These are phyloP conservation scores for Pherbina coryleti DNA, from an alignment of 2,888 invertebrate species.

Conservation along the genomic window DNA sequence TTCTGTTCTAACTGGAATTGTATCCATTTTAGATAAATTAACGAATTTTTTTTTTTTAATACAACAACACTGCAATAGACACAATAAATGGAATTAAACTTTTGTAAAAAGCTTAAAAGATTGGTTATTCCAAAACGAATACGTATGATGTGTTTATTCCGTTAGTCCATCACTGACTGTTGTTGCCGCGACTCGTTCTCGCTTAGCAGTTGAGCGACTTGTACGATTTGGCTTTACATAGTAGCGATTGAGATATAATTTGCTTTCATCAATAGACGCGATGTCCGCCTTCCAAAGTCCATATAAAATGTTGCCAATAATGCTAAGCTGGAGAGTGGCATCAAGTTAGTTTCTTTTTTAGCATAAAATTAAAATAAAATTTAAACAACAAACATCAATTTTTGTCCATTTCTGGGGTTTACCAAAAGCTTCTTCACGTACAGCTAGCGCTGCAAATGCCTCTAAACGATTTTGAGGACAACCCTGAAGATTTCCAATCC, in stretches of 20 bases:
- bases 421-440: conserved; percentile 70
- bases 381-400: conserved; percentile 53
- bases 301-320: conserved; percentile 70
- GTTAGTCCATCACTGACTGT: neutral
- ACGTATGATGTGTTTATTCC: neutral
- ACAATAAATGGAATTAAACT: neutral
- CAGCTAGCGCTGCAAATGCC: conserved; percentile 71
- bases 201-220: neutral
- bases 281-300: conserved; percentile 61
- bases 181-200: neutral
- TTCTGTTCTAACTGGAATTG: neutral
- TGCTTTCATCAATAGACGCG: conserved; percentile 50
- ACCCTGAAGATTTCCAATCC: conserved; percentile 70
- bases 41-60: conserved; percentile 1
- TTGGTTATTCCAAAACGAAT: neutral
- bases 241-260: conserved; percentile 52
- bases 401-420: conserved; percentile 68
- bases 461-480: conserved; percentile 70
- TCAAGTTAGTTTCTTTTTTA: neutral
- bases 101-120: too few relatives aligned
- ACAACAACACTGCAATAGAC: neutral
- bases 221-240: conserved; percentile 40
- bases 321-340: conserved; percentile 54
- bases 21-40: neutral
- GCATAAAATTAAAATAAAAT: neutral